phyloP scores from a whole-genome alignment of 2,888 invertebrate species.

The Acrobasis consociella region DNA sequence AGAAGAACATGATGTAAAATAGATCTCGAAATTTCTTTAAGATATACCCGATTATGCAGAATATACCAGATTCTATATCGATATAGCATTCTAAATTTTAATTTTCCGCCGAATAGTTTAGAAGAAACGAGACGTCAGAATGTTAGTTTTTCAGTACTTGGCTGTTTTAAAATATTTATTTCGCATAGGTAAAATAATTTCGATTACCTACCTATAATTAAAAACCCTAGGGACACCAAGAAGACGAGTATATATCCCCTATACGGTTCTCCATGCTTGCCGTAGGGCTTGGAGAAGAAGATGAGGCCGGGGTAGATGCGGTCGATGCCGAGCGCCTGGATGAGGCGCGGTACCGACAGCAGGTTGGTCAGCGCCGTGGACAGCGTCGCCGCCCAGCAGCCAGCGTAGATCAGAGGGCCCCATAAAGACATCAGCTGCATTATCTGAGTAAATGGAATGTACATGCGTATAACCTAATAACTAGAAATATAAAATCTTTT shows the following conservation, averaged over 20 bases:
- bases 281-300: constrained; percentile 95
- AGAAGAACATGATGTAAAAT: too few species aligned
- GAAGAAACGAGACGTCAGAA: too few species aligned
- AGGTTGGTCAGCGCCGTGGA: constrained; percentile 98
- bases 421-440: constrained; percentile 94
- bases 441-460: constrained; percentile 72
- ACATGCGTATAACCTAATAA: too few species aligned
- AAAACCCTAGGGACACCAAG: constrained; percentile 92
- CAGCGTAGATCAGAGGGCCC: constrained; percentile 96
- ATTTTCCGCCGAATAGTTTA: too few species aligned
- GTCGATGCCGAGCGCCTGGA: constrained; percentile 96
- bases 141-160: too few species aligned
- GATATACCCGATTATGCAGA: too few species aligned
- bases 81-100: too few species aligned
- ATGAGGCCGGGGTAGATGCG: constrained; percentile 96
- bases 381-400: constrained; percentile 98
- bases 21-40: too few species aligned
- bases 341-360: constrained; percentile 94
- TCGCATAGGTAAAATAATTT: too few species aligned
- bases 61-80: too few species aligned
- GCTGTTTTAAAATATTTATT: too few species aligned
- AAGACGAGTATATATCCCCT: constrained; percentile 96
- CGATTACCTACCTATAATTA: constrained; percentile 88
- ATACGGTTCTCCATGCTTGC: constrained; percentile 92
- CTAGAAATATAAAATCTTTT: too few species aligned